A percentile compares a stretch with the other conserved stretches of the same genome.
phyloP scores from a whole-genome alignment of 2,888 invertebrate species.

The Noctua janthina region DNA sequence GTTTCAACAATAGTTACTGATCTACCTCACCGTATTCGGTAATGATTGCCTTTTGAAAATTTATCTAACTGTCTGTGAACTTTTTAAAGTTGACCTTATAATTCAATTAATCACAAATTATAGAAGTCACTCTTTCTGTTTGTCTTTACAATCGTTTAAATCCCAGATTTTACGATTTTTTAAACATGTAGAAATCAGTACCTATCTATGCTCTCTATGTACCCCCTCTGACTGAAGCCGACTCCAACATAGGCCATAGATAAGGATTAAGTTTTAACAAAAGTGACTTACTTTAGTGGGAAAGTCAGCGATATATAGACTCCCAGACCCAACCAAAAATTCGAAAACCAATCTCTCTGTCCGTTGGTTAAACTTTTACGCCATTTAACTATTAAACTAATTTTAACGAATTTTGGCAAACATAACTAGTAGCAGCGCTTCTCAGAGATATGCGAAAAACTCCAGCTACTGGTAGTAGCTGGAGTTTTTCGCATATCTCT shows the following conservation, averaged over 20 bases:
- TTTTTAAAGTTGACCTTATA: neutral
- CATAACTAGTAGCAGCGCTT: neutral
- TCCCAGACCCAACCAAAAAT: neutral
- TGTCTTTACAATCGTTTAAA: neutral
- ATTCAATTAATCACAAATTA: neutral
- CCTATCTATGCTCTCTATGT: neutral
- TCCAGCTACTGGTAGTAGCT: neutral
- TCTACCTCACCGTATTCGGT: conserved; percentile 11
- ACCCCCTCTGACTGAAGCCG: neutral
- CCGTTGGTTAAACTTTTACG: neutral
- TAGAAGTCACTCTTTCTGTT: neutral
- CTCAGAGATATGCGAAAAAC: neutral
- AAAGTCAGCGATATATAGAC: neutral
- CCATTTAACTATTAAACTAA: neutral
- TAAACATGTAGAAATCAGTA: neutral
- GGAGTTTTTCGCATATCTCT: no score
- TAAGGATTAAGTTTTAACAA: neutral
- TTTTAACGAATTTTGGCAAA: neutral
- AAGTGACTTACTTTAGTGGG: neutral
- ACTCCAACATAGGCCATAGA: neutral
- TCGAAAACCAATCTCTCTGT: neutral
- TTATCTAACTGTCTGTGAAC: neutral
- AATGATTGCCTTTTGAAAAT: conserved; percentile 12
- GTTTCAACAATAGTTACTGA: conserved; percentile 17
- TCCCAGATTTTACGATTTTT: neutral